Conservation (phyloP, 2,113 vertebrate genomes). For the Callionymus lyra region DNA sequence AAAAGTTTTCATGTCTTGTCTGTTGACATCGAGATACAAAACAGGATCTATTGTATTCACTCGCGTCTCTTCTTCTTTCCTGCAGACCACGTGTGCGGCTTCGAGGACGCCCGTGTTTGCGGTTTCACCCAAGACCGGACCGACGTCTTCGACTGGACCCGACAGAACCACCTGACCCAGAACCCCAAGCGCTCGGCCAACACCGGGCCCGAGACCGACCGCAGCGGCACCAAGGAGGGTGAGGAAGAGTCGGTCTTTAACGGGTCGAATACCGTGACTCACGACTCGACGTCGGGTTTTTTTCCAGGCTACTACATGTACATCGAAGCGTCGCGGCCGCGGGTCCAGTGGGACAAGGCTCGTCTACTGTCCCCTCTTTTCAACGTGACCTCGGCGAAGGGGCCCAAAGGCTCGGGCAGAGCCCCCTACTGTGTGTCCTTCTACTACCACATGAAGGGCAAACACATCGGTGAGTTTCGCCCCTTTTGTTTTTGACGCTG, state of each 20-base stretch:
- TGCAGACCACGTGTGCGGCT: conserved; percentile 85
- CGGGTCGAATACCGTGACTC: neutral
- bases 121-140: conserved; percentile 88
- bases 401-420: conserved; percentile 70
- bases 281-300: conserved; percentile 2
- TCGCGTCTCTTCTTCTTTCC: too few relatives aligned
- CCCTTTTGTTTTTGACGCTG: too few relatives aligned
- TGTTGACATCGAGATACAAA: too few relatives aligned
- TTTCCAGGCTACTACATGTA: conserved; percentile 96
- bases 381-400: conserved; percentile 74
- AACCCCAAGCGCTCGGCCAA: conserved; percentile 90
- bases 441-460: conserved; percentile 98
- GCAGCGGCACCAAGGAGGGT: conserved; percentile 89
- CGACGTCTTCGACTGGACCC: conserved; percentile 93
- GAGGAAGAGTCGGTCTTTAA: conserved; percentile 9
- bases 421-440: conserved; percentile 92
- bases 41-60: too few relatives aligned
- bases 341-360: conserved; percentile 81
- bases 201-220: conserved; percentile 85
- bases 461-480: conserved; percentile 87
- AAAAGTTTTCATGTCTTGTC: too few relatives aligned
- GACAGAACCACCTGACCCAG: conserved; percentile 86
- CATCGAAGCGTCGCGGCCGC: conserved; percentile 85
- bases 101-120: conserved; percentile 88
- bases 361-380: conserved; percentile 89